Evolutionary conservation across 2,113 vertebrate genomes (phyloP).

Genomic region (Cepphus grylle): DNA sequence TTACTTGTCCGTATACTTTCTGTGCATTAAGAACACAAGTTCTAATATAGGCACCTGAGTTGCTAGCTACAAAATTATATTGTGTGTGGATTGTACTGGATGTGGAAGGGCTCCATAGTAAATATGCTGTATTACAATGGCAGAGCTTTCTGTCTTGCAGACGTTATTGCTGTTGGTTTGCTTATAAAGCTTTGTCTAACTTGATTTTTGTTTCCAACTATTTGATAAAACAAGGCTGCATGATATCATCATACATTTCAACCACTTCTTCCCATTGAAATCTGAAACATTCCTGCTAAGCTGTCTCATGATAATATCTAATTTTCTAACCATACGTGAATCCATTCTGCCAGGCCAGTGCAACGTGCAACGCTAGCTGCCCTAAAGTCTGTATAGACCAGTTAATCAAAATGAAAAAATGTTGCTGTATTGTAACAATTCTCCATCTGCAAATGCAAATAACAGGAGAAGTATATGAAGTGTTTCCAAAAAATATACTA

Average conservation of each 20-base stretch:
- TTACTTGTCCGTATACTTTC: neutral
- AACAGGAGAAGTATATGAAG: neutral
- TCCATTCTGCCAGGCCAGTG: neutral
- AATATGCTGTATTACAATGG: neutral
- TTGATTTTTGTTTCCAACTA: neutral
- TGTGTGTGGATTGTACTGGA: neutral
- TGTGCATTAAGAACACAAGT: neutral
- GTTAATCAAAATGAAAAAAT: neutral
- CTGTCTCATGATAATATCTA: neutral
- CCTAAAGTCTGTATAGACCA: neutral
- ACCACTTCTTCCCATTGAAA: neutral
- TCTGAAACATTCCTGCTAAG: neutral
- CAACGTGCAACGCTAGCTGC: neutral
- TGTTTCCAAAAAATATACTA: neutral
- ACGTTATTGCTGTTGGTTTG: neutral
- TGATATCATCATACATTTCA: neutral
- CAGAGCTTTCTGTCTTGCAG: neutral
- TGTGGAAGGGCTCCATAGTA: neutral
- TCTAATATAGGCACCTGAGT: neutral
- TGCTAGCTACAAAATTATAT: neutral
- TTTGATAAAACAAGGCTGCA: neutral
- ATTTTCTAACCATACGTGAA: neutral
- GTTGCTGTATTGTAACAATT: neutral
- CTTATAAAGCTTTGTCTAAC: neutral
- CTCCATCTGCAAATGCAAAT: neutral